phyloP scores from a whole-genome alignment of 1,140 invertebrate species.

The Calliopsis andreniformis region DNA sequence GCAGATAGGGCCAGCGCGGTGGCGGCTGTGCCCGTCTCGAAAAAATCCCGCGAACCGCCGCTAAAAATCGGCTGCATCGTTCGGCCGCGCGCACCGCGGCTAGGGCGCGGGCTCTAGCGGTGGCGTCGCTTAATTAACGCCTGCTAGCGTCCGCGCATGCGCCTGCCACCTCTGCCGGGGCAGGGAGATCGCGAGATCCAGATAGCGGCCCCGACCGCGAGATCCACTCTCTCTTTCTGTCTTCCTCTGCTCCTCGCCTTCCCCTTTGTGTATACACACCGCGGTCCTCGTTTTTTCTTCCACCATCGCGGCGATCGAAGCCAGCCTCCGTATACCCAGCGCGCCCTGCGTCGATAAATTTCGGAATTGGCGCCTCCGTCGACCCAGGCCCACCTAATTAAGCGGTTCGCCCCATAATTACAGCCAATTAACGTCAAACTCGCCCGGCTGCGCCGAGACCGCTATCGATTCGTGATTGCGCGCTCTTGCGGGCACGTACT shows the following conservation, averaged over 20 bases:
- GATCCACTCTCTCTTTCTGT: slow-evolving; percentile 28
- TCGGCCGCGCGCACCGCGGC: background rate
- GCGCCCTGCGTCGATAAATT: slow-evolving; percentile 73
- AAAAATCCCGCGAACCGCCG: slow-evolving; percentile 30
- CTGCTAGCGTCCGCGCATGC: slow-evolving; percentile 58
- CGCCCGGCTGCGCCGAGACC: slow-evolving; percentile 47
- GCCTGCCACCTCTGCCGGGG: slow-evolving; percentile 63
- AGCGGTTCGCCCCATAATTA: slow-evolving; percentile 77
- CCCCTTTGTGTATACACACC: background rate
- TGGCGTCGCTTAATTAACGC: slow-evolving; percentile 75
- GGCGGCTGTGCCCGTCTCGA: background rate
- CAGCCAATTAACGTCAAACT: slow-evolving; percentile 78
- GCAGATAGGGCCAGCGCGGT: slow-evolving; percentile 57
- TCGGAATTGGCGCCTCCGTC: slow-evolving; percentile 70
- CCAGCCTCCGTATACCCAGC: slow-evolving; percentile 22
- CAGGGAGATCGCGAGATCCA: slow-evolving; percentile 67
- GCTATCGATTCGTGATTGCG: slow-evolving; percentile 55
- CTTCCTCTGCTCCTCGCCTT: slow-evolving; percentile 9
- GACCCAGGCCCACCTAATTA: slow-evolving; percentile 71
- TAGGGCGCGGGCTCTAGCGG: slow-evolving; percentile 63
- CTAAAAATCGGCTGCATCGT: slow-evolving; percentile 57
- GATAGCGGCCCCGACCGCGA: slow-evolving; percentile 70
- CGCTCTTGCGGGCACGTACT: slow-evolving; percentile 22
- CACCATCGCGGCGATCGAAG: slow-evolving; percentile 47
- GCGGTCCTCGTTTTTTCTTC: slow-evolving; percentile 27